Percentiles rank a stretch among this genome's conserved stretches.
Evolutionary conservation across 2,797 vertebrate species (phyloP).

Genomic region (Pterois miles): DNA sequence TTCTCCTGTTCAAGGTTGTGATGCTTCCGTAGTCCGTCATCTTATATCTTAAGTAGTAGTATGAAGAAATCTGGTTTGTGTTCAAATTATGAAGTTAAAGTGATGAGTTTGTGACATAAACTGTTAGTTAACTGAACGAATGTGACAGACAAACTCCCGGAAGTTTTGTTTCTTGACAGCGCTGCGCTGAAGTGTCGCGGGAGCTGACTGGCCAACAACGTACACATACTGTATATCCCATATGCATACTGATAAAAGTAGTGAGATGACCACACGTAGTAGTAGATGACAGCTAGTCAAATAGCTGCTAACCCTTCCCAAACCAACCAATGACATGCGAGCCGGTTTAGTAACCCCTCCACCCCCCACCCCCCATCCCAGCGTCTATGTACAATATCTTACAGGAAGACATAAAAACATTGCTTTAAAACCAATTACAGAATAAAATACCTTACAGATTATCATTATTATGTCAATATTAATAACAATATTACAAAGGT

Average conservation of each 20-base stretch:
- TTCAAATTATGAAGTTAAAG: conserved; percentile 19
- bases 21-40: conserved; percentile 35
- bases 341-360: conserved; percentile 63
- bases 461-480: conserved; percentile 83
- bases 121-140: conserved; percentile 25
- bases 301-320: conserved; percentile 61
- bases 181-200: conserved; percentile 3
- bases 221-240: conserved; percentile 41
- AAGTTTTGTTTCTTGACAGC: conserved; percentile 25
- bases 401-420: conserved; percentile 92
- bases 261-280: conserved; percentile 69
- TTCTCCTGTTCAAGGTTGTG: conserved; percentile 50
- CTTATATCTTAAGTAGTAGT: conserved; percentile 22
- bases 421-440: conserved; percentile 88
- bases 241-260: conserved; percentile 61
- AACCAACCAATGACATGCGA: conserved; percentile 76
- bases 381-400: conserved; percentile 96
- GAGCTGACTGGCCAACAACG: conserved; percentile 50
- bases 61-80: conserved; percentile 43
- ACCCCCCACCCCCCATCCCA: conserved; percentile 21
- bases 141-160: conserved; percentile 41
- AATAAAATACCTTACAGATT: conserved; percentile 89
- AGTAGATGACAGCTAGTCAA: conserved; percentile 71
- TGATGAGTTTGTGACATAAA: conserved; percentile 38
- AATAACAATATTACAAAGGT: conserved; percentile 86